A percentile compares a stretch with the other conserved stretches of the same genome.
phyloP scores from a whole-genome alignment of 2,888 invertebrate genomes.

The Cryptocheilus praepositus region DNA sequence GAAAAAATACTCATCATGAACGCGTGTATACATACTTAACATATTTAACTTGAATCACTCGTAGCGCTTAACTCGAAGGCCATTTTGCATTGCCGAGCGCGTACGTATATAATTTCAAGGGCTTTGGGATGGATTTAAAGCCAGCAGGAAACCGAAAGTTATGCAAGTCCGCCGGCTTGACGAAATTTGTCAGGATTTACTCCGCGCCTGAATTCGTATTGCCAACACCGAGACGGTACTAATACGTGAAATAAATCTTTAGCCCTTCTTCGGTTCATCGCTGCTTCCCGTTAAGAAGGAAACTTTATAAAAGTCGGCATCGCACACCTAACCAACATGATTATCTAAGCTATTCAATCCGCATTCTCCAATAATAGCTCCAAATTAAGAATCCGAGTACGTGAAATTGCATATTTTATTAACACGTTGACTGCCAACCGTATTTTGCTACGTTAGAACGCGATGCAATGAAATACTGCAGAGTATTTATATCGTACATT shows the following conservation, averaged over 20 bases:
- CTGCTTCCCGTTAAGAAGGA: not conserved
- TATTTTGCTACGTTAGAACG: no score
- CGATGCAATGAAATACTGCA: no score
- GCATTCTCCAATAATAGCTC: no score
- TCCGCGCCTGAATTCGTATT: conserved; percentile 37
- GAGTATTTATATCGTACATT: no score
- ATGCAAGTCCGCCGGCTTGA: not conserved
- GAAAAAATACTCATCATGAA: not conserved
- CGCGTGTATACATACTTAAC: no score
- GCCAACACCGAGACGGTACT: conserved; percentile 24
- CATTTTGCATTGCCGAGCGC: not conserved
- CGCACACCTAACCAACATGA: not conserved
- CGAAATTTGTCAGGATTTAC: conserved; percentile 46
- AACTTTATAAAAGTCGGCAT: not conserved
- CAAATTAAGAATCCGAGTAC: no score
- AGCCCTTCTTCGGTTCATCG: conserved; percentile 22
- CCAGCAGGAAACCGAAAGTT: not conserved
- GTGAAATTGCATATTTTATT: no score
- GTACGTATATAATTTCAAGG: not conserved
- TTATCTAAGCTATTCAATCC: no score
- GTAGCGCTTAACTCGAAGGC: not conserved
- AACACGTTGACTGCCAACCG: no score
- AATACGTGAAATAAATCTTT: conserved; percentile 44
- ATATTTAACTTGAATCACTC: conserved; percentile 4
- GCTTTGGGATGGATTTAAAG: not conserved